Base-by-base conservation (phyloP, 2,797 vertebrate species). In the Neoniphon sammara region DNA sequence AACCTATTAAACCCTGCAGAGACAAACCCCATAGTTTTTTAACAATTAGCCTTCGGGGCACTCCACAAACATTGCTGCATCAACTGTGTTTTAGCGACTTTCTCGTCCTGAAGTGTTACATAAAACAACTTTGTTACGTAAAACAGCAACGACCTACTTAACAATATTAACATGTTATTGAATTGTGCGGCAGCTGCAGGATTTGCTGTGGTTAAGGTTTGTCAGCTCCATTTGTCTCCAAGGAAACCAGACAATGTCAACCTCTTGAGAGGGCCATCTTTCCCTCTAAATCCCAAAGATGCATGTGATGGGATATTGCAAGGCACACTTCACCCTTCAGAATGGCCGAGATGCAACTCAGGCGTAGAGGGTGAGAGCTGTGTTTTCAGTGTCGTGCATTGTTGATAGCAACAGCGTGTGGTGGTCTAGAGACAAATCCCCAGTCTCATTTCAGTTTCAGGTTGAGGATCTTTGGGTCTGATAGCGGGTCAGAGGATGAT, bases 401-500 rank as follows among this genome's bases (percentile, higher is more conserved):
- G 49, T 15, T 21, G 49, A 21, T 39, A 9, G n/a, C 11, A 21
- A 31, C 30, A 31, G 30, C 7, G 12, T 46, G 44, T 46, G 44
- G n/a, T n/a, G 6, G 8, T 5, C 36, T 25, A 56, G 12, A 34
- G 15, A 5, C 55, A 18, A 57, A 57, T n/a, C 8, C 23, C 30
- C 8, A n/a, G 27, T 17, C 7, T 57, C 6, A 2, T n/a, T 18
- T 56, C 15, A 18, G 17, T 2, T 30, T 56, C 11, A 56, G 12
- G 11, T 34, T 27, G 1, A 7, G 55, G 10, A 34, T 31, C 17
- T 57, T 78, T 54, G 57, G 57, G 46, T 14, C 27, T 77, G 69
- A 78, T 72, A 34, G 34, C 74, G 31, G 60, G 59, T 20, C 21
- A 34, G 50, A 66, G 66, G 74, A 58, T 70, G 70, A 58, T 70